These are phyloP conservation scores for Tinamus guttatus DNA, from an alignment of 2,113 vertebrate genomes.

Conservation along the genomic window DNA sequence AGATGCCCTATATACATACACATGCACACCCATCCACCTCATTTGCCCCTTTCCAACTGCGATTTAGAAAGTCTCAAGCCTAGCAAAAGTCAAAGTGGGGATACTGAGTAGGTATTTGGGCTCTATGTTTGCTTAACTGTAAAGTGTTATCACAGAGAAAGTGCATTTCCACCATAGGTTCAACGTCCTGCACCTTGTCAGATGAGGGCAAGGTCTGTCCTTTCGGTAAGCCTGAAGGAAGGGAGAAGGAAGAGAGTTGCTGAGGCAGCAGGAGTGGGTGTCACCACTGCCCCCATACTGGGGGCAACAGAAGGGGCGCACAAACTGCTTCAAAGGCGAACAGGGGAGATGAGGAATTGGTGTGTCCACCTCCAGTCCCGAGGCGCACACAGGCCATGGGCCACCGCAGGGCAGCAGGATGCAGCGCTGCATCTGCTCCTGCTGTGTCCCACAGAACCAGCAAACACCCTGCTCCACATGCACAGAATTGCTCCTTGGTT, in stretches of 20 bases:
- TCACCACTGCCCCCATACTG: not conserved
- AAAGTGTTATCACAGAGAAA: not conserved
- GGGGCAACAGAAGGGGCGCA: not conserved
- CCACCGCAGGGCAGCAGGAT: not conserved
- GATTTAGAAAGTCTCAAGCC: not conserved
- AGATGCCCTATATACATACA: not conserved
- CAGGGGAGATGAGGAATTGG: accelerated
- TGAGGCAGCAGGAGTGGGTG: not conserved
- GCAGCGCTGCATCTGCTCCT: not conserved
- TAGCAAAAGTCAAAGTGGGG: not conserved
- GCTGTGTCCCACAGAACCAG: not conserved
- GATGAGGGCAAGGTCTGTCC: not conserved
- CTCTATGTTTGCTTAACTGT: not conserved
- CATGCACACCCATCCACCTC: not conserved
- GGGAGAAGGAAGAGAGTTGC: not conserved
- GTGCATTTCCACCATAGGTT: not conserved
- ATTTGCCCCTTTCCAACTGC: not conserved
- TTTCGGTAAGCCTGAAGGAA: accelerated
- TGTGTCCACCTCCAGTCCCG: not conserved
- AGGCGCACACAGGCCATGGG: not conserved
- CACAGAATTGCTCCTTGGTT: accelerated
- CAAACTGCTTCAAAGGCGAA: not conserved
- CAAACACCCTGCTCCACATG: not conserved
- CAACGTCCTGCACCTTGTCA: not conserved
- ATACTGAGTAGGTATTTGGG: not conserved